Percentiles rank a stretch among this genome's conserved stretches.
Conservation (phyloP, 2,888 invertebrate species). For the Pollenia amentaria region DNA sequence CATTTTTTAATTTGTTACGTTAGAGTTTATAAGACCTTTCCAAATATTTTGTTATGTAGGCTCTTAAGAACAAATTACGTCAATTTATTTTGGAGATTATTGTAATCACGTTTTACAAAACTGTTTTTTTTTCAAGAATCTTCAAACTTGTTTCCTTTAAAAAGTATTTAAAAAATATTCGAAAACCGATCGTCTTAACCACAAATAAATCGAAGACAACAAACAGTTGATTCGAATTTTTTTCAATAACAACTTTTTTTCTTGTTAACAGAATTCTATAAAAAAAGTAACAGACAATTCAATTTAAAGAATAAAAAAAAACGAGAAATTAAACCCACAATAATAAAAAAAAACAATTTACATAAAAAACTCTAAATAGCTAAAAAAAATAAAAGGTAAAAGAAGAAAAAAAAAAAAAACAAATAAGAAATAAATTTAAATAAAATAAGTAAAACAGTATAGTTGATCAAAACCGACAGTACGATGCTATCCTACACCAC, state of each 20-base stretch:
- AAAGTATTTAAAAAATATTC: not conserved
- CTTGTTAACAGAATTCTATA: not conserved
- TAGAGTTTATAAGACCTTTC: too few relatives aligned
- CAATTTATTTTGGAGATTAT: conserved; percentile 1
- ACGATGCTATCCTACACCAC: too few relatives aligned
- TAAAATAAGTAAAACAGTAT: too few relatives aligned
- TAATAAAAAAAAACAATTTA: conserved; percentile 39
- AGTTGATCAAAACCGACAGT: too few relatives aligned
- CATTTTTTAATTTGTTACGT: too few relatives aligned
- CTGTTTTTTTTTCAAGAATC: conserved; percentile 23
- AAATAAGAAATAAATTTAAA: conserved; percentile 5
- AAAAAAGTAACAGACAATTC: not conserved
- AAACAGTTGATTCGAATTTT: not conserved
- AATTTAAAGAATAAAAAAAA: conserved; percentile 1
- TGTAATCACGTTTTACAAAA: conserved; percentile 12
- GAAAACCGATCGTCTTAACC: not conserved
- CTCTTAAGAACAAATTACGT: not conserved
- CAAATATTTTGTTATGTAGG: too few relatives aligned
- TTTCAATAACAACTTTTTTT: not conserved
- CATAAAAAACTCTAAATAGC: conserved; percentile 36
- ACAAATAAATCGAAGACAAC: conserved; percentile 1
- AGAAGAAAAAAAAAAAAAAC: conserved; percentile 17
- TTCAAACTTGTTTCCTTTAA: conserved; percentile 12
- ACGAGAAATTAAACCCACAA: conserved; percentile 32
- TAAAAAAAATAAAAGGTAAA: conserved; percentile 15